These are phyloP conservation scores for Corydoras maculifer DNA, from an alignment of 2,113 vertebrate species.

Conservation along the genomic window DNA sequence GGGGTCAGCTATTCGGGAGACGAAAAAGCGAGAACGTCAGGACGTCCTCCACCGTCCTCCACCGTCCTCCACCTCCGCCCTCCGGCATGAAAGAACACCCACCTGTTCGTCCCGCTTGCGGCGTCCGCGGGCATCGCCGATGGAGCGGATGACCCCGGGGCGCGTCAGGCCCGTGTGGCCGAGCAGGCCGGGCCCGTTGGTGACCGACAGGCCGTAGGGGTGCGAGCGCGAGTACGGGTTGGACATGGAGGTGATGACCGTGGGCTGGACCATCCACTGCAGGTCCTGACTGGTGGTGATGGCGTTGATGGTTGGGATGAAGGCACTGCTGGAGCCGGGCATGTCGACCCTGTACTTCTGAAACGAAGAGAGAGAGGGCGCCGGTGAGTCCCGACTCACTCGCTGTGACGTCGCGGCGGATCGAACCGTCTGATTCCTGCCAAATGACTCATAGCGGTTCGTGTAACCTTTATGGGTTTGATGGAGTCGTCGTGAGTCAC, in stretches of 20 bases:
- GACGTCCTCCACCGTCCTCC: too few relatives aligned
- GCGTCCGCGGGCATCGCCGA: constrained; percentile 83
- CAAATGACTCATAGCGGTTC: constrained; percentile 1
- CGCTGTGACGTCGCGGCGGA: not conserved
- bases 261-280: constrained; percentile 99
- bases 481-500: constrained; percentile 49
- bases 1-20: constrained; percentile 78
- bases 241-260: constrained; percentile 98
- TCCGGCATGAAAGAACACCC: constrained; percentile 24
- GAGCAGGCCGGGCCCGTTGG: constrained; percentile 74
- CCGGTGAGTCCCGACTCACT: too few relatives aligned
- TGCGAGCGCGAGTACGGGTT: constrained; percentile 89
- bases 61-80: too few relatives aligned
- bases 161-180: constrained; percentile 83
- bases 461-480: constrained; percentile 43
- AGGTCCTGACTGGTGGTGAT: constrained; percentile 99
- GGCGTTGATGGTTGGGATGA: constrained; percentile 97
- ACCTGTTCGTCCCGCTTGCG: constrained; percentile 96
- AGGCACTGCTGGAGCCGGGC: constrained; percentile 97
- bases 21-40: constrained; percentile 1
- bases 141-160: constrained; percentile 93
- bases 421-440: not conserved
- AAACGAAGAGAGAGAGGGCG: constrained; percentile 4
- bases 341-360: constrained; percentile 98
- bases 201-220: constrained; percentile 83